Conservation (phyloP, 2,888 invertebrate species). For the Cataglyphis cursor region DNA sequence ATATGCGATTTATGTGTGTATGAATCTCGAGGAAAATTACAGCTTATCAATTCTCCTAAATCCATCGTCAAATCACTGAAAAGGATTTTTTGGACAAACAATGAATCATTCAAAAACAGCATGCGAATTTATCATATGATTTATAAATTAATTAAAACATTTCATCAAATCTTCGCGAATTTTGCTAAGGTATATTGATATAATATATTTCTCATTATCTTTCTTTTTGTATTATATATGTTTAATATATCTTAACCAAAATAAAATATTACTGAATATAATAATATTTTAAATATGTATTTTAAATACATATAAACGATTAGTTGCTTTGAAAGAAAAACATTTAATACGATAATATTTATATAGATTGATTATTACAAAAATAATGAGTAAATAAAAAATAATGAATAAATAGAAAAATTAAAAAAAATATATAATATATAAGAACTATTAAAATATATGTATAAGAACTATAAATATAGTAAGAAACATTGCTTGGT, state of each 20-base stretch:
- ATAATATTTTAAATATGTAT: not conserved
- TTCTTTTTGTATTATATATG: too few species aligned
- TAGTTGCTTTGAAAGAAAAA: not conserved
- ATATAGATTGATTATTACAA: not conserved
- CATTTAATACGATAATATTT: not conserved
- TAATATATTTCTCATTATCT: not conserved
- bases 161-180: not conserved
- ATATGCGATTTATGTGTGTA: conserved; percentile 55
- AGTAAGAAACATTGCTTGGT: not conserved
- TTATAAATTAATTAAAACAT: not conserved
- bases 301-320: not conserved
- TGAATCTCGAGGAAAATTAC: conserved; percentile 31
- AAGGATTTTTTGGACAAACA: not conserved
- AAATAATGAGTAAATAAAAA: not conserved
- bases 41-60: not conserved
- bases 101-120: not conserved
- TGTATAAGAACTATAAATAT: not conserved
- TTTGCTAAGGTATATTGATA: not conserved
- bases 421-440: not conserved
- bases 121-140: not conserved
- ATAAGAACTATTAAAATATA: not conserved
- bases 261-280: not conserved
- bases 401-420: not conserved
- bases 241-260: not conserved
- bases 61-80: not conserved